Conservation (phyloP, 2,888 invertebrate species). For the Tiphia femorata region DNA sequence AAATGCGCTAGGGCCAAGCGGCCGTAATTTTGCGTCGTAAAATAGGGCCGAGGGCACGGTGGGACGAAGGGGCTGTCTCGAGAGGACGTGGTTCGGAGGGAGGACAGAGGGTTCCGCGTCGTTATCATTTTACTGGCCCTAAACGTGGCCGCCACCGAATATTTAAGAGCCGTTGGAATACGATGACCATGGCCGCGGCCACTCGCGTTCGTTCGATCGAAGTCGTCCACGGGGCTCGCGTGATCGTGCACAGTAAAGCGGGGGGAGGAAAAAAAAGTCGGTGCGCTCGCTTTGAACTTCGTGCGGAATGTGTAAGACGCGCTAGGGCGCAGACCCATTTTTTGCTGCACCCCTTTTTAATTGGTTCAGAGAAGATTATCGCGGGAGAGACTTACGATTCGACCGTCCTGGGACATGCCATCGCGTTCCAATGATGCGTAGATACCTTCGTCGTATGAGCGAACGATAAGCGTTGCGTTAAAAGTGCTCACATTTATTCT, state of each 20-base stretch:
- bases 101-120: slow-evolving; percentile 49
- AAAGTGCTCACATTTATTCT: no score
- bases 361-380: no score
- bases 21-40: slow-evolving; percentile 58
- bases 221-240: neutral
- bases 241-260: neutral
- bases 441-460: no score
- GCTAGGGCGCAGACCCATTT: no score
- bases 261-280: neutral
- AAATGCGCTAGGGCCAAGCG: slow-evolving; percentile 43
- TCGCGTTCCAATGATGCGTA: no score
- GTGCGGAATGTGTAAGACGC: no score
- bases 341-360: no score
- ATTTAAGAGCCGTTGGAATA: slow-evolving; percentile 20
- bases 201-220: neutral
- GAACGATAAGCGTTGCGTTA: no score
- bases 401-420: no score
- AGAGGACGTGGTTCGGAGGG: slow-evolving; percentile 25
- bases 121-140: slow-evolving; percentile 62
- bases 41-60: slow-evolving; percentile 43
- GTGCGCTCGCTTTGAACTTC: slow-evolving; percentile 1
- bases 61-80: slow-evolving; percentile 22
- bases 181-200: neutral
- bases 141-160: slow-evolving; percentile 51
- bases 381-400: no score